These are phyloP conservation scores for Drosophila punjabiensis DNA, from an alignment of 1,140 invertebrate genomes.

Conservation along the genomic window DNA sequence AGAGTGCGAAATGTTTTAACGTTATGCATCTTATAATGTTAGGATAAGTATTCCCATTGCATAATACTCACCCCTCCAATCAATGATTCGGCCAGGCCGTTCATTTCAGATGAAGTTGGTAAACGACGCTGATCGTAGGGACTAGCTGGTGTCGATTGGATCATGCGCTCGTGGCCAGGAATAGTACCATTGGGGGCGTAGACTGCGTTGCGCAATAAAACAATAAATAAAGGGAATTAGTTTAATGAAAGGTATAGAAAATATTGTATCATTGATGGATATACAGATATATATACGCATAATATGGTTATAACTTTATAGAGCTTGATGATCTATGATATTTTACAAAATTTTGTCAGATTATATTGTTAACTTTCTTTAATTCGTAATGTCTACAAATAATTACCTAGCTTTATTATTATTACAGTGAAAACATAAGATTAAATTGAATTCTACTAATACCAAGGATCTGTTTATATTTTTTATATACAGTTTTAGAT, in stretches of 20 bases:
- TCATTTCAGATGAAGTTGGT: conserved; percentile 90
- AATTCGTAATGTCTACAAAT: not conserved
- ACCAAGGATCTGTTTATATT: not conserved
- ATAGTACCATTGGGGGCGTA: conserved; percentile 88
- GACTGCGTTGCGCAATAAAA: conserved; percentile 54
- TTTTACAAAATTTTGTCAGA: not conserved
- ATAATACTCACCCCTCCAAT: conserved; percentile 92
- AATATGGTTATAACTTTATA: conserved; percentile 14
- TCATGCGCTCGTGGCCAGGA: conserved; percentile 88
- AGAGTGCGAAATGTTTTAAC: not conserved
- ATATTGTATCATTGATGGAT: not conserved
- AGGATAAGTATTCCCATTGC: too few relatives aligned
- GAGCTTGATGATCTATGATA: conserved; percentile 63
- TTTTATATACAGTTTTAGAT: not conserved
- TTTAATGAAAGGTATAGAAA: not conserved
- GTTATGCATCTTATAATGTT: not conserved
- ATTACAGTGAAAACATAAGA: not conserved
- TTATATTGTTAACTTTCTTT: not conserved
- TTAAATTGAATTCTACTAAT: not conserved
- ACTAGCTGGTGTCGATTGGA: conserved; percentile 92
- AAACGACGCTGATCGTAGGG: conserved; percentile 89
- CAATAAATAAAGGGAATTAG: not conserved
- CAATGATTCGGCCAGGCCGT: conserved; percentile 96
- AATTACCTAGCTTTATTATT: not conserved
- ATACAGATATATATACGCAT: conserved; percentile 18